Conservation (phyloP, 2,888 invertebrate species). For the Drosophila hamatofila region DNA sequence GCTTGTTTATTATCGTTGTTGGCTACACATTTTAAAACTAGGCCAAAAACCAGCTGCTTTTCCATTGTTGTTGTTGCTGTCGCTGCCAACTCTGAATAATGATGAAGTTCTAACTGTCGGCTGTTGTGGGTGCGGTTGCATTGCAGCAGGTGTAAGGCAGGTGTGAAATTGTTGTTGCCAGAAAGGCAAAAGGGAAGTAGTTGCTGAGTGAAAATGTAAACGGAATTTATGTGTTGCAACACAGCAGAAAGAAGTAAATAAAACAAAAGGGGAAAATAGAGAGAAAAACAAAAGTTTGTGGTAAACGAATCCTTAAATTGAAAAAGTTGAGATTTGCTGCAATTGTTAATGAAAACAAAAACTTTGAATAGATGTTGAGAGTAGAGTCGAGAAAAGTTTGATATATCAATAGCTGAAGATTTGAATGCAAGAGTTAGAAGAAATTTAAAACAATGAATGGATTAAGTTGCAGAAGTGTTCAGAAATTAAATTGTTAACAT, state of each 20-base stretch:
- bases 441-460: not conserved
- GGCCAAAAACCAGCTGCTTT: conserved; percentile 66
- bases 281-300: not conserved
- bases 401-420: not conserved
- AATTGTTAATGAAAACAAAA: not conserved
- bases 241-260: conserved; percentile 1
- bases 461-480: not conserved
- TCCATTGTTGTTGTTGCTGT: conserved; percentile 8
- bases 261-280: not conserved
- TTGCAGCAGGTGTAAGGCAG: conserved; percentile 27
- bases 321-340: conserved; percentile 1
- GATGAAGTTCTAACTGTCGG: conserved; percentile 59
- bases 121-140: conserved; percentile 12
- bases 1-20: conserved; percentile 45
- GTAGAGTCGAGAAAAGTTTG: not conserved
- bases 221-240: conserved; percentile 10
- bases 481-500: too few species aligned
- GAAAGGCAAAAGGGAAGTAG: not conserved
- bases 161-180: conserved; percentile 29
- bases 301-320: not conserved
- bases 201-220: not conserved
- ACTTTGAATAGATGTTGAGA: not conserved
- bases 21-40: conserved; percentile 57
- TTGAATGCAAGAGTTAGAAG: not conserved
- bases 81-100: conserved; percentile 63